Evolutionary conservation across 2,888 invertebrate species (phyloP), one percentile per base, ranked within the genome.

Genomic region (Sylvicola cinctus): DNA sequence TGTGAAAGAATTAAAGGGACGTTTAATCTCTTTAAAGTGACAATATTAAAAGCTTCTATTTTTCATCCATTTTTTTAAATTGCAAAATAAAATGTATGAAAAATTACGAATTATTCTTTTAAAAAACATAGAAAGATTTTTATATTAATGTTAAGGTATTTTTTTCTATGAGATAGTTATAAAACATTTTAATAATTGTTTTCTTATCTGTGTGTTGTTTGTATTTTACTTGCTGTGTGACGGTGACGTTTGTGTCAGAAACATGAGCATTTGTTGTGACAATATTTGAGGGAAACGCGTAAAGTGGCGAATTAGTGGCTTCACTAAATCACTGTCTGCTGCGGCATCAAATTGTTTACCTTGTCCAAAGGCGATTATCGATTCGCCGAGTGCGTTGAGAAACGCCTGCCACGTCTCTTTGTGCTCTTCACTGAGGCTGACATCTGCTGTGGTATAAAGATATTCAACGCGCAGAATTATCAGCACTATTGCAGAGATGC

Each of bases 271-370:
- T 15, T 55, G 52, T 43, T 57, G 54, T 33, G 55, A 42, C 41
- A 57, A 52, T 32, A 58, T 45, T 42, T 57, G 52, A 40, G 50
- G 48, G 40, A 58, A 57, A 37, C 58, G 51, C 29, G 53, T 50
- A 42, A 58, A 53, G 41, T 57, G 57, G 44, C 50, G 46, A 46
- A 54, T 50, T 45, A 57, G 44, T 16, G 55, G 54, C 39, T 56
- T 51, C 39, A 57, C 52, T 16, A 55, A 51, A 43, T 57, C 50
- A 4, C 55, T 51, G 42, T 57, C 58, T 35, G 57, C 54, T 35
- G 53, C 54, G 25, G 55, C 58, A 38, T 51, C 53, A 37, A 58
- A 51, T 34, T 54, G 52, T 40, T 57, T 57, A 42, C 49, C 49
- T 43, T 57, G 56, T 34, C 52, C 51, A 33, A 52, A 52, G 38